Base-by-base conservation (phyloP, 2,888 invertebrate genomes). In the Agrotis puta region DNA sequence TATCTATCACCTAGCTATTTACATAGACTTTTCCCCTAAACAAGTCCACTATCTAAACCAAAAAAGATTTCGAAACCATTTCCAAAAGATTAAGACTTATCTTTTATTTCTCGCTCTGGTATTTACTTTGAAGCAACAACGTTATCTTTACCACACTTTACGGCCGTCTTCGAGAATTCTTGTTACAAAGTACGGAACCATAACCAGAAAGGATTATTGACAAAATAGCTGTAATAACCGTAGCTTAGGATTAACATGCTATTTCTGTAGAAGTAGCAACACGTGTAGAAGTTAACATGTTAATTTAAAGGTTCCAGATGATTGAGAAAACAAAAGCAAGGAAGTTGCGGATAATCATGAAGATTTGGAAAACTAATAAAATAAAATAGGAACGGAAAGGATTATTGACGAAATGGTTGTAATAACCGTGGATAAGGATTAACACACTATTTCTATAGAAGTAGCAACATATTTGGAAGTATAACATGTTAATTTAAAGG, bases 141-240 rank as follows among this genome's bases (percentile, higher is more conserved):
- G 71, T 81, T 84, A 83, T 85, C 85, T 83, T 77, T 67, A 74
- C 70, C 59, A 64, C 67, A 57, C 47, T 79, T 78, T 75, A 76
- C 57, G 71, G 57, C 24, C 24, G 14, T 56, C 64, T 68, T 74
- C 64, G 71, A 80, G 80, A 83, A 83, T 82, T 79, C 64, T 67
- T 70, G 66, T 70, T 39, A 53, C 56, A 57, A 58, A 62, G 64
- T 77, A 74, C 56, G 54, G 70, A 68, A 67, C 70, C 27, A 64
- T 66, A 77, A 83, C 74, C 51, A 33, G 63, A 77, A 81, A 78
- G 64, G 77, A 81, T 81, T 79, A 81, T 69, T 69, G 61, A 73
- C 74, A 57, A 53, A 74, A 72, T 81, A 61, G 50, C 65, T 57
- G 64, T 53, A 33, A 59, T 65, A 59, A 65, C 18, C 53, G 56